phyloP scores from a whole-genome alignment of 1,140 invertebrate species.

The Lordiphosa stackelbergi region DNA sequence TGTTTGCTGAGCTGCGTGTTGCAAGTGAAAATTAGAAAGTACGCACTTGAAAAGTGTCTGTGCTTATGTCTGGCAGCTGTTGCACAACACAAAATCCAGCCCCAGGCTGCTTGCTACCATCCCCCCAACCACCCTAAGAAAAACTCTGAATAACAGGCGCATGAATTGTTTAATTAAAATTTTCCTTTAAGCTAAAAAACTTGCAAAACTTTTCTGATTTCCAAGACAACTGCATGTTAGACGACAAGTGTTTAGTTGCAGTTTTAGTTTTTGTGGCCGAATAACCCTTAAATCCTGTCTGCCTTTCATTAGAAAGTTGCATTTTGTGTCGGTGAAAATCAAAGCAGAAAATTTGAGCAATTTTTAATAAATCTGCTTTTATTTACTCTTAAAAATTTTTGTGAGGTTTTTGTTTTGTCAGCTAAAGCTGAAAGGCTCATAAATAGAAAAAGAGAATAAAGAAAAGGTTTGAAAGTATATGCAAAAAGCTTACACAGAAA shows the following conservation, averaged over 20 bases:
- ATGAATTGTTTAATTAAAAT: slow-evolving; percentile 74
- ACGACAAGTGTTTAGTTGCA: slow-evolving; percentile 57
- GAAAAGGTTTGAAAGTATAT: no score
- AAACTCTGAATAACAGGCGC: slow-evolving; percentile 16
- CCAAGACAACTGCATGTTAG: slow-evolving; percentile 43
- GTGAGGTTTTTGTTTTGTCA: neutral
- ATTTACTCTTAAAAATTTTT: slow-evolving; percentile 2
- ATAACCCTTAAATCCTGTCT: slow-evolving; percentile 56
- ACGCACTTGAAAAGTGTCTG: slow-evolving; percentile 69
- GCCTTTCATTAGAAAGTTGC: slow-evolving; percentile 65
- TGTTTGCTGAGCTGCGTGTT: slow-evolving; percentile 61
- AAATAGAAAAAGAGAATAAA: no score
- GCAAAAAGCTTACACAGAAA: no score
- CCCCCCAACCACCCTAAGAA: neutral
- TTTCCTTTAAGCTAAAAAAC: slow-evolving; percentile 60
- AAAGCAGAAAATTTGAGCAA: slow-evolving; percentile 19
- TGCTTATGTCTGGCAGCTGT: slow-evolving; percentile 62
- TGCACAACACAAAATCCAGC: slow-evolving; percentile 22
- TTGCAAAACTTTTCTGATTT: slow-evolving; percentile 64
- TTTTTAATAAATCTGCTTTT: slow-evolving; percentile 17
- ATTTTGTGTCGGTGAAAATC: slow-evolving; percentile 28
- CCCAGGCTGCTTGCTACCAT: slow-evolving; percentile 11
- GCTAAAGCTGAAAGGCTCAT: neutral
- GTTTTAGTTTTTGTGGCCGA: slow-evolving; percentile 34
- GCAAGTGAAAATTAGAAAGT: slow-evolving; percentile 72